Conservation (phyloP, 2,797 vertebrate genomes). For the Microctenopoma lineatum region DNA sequence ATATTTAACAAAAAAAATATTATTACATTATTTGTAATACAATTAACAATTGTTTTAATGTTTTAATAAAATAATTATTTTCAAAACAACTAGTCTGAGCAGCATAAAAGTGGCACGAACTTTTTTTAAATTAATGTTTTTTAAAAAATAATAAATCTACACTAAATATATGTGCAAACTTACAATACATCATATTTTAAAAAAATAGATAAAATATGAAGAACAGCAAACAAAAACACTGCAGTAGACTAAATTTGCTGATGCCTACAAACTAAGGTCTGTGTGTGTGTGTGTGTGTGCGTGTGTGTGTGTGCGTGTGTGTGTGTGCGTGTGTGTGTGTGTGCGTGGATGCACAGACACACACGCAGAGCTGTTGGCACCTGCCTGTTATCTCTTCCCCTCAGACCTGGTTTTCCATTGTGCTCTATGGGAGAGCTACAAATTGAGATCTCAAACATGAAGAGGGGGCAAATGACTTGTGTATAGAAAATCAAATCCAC, state of each 20-base stretch:
- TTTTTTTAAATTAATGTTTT: not conserved
- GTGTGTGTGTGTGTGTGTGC: no score
- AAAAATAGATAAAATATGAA: no score
- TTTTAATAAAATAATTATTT: not conserved
- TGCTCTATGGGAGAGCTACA: conserved; percentile 80
- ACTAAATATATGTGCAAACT: not conserved
- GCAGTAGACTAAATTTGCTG: no score
- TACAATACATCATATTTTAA: no score
- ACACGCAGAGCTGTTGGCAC: conserved; percentile 72
- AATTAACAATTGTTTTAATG: conserved; percentile 14
- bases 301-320: not conserved
- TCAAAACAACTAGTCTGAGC: not conserved
- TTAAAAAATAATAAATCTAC: not conserved
- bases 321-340: not conserved
- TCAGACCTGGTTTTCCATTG: conserved; percentile 80
- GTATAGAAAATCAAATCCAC: conserved; percentile 66
- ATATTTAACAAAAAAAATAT: not conserved
- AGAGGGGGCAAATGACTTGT: conserved; percentile 76
- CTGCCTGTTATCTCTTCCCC: conserved; percentile 81
- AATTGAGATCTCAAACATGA: conserved; percentile 84
- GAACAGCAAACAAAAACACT: no score
- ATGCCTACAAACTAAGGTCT: no score
- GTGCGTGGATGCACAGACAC: conserved; percentile 6
- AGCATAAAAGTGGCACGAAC: not conserved
- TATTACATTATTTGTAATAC: not conserved